Conservation (phyloP, 2,888 invertebrate genomes). For the Heliconius ismenius region DNA sequence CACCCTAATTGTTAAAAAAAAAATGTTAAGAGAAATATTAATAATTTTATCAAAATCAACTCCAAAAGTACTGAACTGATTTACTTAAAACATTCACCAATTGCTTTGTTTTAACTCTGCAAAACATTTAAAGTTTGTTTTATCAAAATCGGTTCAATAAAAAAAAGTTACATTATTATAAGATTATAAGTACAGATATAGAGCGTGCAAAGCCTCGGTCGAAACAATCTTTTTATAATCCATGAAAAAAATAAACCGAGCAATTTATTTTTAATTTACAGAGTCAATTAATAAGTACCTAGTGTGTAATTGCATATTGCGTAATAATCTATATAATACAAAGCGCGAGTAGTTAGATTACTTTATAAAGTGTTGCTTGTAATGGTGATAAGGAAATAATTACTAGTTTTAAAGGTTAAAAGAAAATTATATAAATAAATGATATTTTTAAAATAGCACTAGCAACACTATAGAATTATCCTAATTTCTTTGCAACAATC, state of each 20-base stretch:
- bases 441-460: background rate
- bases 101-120: too few species aligned
- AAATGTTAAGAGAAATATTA: too few species aligned
- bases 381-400: background rate
- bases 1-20: too few species aligned
- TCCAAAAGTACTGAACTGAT: too few species aligned
- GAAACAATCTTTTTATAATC: background rate
- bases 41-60: too few species aligned
- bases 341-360: background rate
- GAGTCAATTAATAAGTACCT: background rate
- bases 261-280: slow-evolving; percentile 4
- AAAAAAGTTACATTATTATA: too few species aligned
- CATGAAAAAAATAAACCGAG: background rate
- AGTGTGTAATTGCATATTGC: background rate
- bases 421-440: slow-evolving; percentile 1
- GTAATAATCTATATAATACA: background rate
- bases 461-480: background rate
- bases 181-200: too few species aligned
- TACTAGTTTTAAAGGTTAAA: background rate
- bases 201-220: background rate
- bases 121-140: too few species aligned
- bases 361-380: slow-evolving; percentile 3
- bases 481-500: background rate
- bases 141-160: too few species aligned
- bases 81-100: too few species aligned